phyloP scores from a whole-genome alignment of 2,797 vertebrate species.

The Oreortyx pictus region DNA sequence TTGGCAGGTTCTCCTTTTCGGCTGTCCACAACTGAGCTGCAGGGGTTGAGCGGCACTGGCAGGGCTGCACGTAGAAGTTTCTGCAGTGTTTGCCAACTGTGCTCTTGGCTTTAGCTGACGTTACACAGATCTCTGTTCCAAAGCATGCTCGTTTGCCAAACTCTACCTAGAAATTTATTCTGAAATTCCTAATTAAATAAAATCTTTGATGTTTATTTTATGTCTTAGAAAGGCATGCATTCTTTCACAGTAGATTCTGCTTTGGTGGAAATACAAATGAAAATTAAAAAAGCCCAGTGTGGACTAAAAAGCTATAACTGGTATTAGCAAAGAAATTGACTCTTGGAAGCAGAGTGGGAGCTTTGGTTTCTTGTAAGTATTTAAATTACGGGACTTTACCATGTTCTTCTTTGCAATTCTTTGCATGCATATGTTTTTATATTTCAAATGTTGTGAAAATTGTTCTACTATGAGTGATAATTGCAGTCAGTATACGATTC shows the following conservation, averaged over 20 bases:
- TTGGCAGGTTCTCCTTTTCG: conserved; percentile 29
- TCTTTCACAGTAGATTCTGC: neutral
- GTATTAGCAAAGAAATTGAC: neutral
- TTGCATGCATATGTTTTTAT: neutral
- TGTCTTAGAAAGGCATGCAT: neutral
- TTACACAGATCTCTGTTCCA: conserved; percentile 32
- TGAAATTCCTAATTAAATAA: conserved; percentile 67
- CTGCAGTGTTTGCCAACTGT: conserved; percentile 36
- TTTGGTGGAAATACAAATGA: conserved; percentile 1
- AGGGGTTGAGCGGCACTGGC: conserved; percentile 50
- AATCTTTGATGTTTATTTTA: conserved; percentile 4
- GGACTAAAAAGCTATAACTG: neutral
- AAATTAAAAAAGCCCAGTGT: neutral
- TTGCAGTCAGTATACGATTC: conserved; percentile 18
- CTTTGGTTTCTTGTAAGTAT: neutral
- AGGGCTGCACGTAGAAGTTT: conserved; percentile 22
- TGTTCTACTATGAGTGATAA: neutral
- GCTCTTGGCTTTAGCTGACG: conserved; percentile 57
- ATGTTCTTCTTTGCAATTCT: conserved; percentile 1
- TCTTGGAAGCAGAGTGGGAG: neutral
- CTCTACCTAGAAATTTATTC: conserved; percentile 48
- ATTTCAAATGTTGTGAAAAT: conserved; percentile 39
- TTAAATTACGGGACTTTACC: conserved; percentile 2
- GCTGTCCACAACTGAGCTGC: conserved; percentile 37
- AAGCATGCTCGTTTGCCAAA: conserved; percentile 36